Conservation (phyloP, 2,113 vertebrate genomes). For the Tragelaphus imberbis region DNA sequence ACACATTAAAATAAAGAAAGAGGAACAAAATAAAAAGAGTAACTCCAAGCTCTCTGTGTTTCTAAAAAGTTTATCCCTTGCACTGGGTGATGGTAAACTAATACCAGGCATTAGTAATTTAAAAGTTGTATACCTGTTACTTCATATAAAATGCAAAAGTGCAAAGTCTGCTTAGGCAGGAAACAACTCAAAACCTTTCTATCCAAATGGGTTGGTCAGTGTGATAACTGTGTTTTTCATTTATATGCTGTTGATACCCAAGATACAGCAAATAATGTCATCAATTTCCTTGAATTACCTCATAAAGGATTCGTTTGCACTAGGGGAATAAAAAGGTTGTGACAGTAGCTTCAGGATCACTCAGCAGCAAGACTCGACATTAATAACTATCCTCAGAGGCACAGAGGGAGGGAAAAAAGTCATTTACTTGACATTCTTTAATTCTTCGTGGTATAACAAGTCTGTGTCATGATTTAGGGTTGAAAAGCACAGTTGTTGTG, state of each 20-base stretch:
- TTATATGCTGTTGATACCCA: slow-evolving; percentile 45
- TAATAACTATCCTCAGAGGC: slow-evolving; percentile 67
- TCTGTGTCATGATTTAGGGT: slow-evolving; percentile 66
- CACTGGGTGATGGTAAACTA: neutral
- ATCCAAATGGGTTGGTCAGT: neutral
- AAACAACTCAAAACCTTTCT: neutral
- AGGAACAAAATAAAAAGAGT: neutral
- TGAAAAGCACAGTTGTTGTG: slow-evolving; percentile 63
- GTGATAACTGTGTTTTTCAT: slow-evolving; percentile 33
- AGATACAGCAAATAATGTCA: slow-evolving; percentile 72
- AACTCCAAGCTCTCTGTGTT: neutral
- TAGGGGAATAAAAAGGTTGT: slow-evolving; percentile 70
- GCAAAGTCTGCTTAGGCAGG: neutral
- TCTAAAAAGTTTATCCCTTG: neutral
- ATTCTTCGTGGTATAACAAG: slow-evolving; percentile 73
- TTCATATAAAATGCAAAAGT: neutral
- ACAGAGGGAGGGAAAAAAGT: slow-evolving; percentile 36
- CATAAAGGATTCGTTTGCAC: slow-evolving; percentile 72
- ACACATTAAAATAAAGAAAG: neutral
- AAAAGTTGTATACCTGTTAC: neutral
- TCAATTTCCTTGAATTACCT: slow-evolving; percentile 70
- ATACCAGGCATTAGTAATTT: neutral
- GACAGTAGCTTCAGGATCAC: slow-evolving; percentile 74
- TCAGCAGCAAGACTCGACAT: slow-evolving; percentile 68
- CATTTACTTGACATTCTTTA: slow-evolving; percentile 67